phyloP scores from a whole-genome alignment of 2,888 invertebrate genomes.

The Acanthosepion pharaonis region DNA sequence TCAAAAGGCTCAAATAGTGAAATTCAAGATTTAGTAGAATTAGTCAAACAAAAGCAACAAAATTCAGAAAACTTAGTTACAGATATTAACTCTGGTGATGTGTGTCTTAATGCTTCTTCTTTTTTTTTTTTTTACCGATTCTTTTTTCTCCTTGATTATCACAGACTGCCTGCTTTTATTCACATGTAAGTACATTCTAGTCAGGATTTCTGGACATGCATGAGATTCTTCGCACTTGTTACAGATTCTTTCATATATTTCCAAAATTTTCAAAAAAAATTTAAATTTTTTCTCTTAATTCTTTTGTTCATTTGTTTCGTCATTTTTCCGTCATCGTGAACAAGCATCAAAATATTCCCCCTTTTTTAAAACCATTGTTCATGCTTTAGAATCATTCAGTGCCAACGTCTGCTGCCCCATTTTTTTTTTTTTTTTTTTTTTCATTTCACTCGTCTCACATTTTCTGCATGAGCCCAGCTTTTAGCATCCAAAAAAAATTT shows the following conservation, averaged over 20 bases:
- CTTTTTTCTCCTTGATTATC: constrained; percentile 49
- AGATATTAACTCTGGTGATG: neutral
- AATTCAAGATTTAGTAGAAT: no score
- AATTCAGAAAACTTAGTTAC: neutral
- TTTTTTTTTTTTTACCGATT: neutral
- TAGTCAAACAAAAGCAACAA: no score
- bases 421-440: neutral
- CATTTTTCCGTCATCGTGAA: neutral
- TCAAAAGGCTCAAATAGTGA: no score
- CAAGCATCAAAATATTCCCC: neutral
- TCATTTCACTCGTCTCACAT: neutral
- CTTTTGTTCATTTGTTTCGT: neutral
- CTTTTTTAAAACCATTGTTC: neutral
- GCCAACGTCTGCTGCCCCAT: neutral
- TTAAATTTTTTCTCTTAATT: neutral
- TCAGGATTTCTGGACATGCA: constrained; percentile 36
- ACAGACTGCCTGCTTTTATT: constrained; percentile 58
- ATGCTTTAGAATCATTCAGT: neutral
- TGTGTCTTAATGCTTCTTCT: neutral
- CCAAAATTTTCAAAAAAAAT: neutral
- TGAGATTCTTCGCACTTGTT: constrained; percentile 41
- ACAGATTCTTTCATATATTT: neutral
- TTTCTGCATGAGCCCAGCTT: constrained; percentile 33
- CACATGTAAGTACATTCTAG: constrained; percentile 55
- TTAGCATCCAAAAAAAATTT: neutral